Evolutionary conservation across 1,140 invertebrate genomes (phyloP).

Genomic region (Zelostemma sp.): DNA sequence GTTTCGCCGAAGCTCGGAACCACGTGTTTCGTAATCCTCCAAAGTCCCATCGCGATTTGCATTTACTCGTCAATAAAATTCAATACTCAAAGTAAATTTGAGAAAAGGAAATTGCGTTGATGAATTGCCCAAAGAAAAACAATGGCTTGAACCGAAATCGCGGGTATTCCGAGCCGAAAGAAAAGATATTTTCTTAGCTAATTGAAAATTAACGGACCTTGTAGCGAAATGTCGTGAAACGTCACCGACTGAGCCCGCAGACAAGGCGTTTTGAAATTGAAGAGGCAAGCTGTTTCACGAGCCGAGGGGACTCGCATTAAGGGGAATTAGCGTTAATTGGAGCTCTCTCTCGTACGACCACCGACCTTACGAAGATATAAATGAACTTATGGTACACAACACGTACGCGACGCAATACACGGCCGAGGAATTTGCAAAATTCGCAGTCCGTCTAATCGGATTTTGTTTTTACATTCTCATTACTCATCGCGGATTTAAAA

Average conservation of each 20-base stretch:
- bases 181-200: slow-evolving; percentile 39
- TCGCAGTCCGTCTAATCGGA: slow-evolving; percentile 40
- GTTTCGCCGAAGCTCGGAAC: slow-evolving; percentile 25
- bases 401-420: slow-evolving; percentile 39
- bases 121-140: too few species aligned
- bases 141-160: slow-evolving; percentile 13
- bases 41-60: slow-evolving; percentile 8
- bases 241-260: slow-evolving; percentile 49
- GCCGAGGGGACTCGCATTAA: slow-evolving; percentile 59
- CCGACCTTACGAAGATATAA: slow-evolving; percentile 44
- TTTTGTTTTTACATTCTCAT: slow-evolving; percentile 43
- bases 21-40: slow-evolving; percentile 24
- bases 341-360: slow-evolving; percentile 49
- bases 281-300: slow-evolving; percentile 51
- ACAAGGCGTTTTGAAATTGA: slow-evolving; percentile 58
- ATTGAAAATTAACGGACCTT: slow-evolving; percentile 37
- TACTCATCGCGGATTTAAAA: too few species aligned
- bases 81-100: too few species aligned
- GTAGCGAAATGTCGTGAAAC: slow-evolving; percentile 26
- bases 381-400: slow-evolving; percentile 46
- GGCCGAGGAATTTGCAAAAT: slow-evolving; percentile 38
- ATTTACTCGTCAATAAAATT: too few species aligned
- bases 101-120: too few species aligned
- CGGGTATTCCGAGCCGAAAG: too few species aligned
- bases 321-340: slow-evolving; percentile 68